These are phyloP conservation scores for Drosophila biarmipes DNA, from an alignment of 1,140 invertebrate genomes.

Conservation along the genomic window DNA sequence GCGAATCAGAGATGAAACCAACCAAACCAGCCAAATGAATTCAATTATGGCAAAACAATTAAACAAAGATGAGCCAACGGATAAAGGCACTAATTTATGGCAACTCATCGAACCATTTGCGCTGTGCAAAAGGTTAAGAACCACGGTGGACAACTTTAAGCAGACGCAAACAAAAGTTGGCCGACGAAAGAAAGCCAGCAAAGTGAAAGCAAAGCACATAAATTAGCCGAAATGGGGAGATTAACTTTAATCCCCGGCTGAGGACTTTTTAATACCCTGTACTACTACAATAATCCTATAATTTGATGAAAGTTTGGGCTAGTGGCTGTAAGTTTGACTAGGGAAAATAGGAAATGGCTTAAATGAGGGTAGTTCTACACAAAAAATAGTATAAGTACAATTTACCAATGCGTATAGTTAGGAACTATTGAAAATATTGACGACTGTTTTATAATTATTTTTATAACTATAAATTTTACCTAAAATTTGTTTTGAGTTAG, in stretches of 20 bases:
- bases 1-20: slow-evolving; percentile 19
- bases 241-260: neutral
- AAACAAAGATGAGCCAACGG: slow-evolving; percentile 29
- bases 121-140: slow-evolving; percentile 23
- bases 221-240: slow-evolving; percentile 32
- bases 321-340: neutral
- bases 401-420: too few relatives aligned
- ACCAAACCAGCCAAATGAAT: slow-evolving; percentile 19
- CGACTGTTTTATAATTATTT: too few relatives aligned
- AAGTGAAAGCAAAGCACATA: slow-evolving; percentile 55
- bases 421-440: too few relatives aligned
- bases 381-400: too few relatives aligned
- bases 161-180: slow-evolving; percentile 56
- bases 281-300: neutral
- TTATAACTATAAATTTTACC: too few relatives aligned
- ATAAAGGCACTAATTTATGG: slow-evolving; percentile 45
- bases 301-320: neutral
- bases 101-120: slow-evolving; percentile 45
- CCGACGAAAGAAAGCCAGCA: slow-evolving; percentile 32
- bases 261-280: slow-evolving; percentile 30
- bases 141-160: slow-evolving; percentile 42
- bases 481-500: too few relatives aligned
- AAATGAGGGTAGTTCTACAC: too few relatives aligned
- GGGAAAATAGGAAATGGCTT: too few relatives aligned
- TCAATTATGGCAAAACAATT: slow-evolving; percentile 42